Evolutionary conservation across 2,888 invertebrate species (phyloP).

Genomic region (Lepetodrilus schrolli): DNA sequence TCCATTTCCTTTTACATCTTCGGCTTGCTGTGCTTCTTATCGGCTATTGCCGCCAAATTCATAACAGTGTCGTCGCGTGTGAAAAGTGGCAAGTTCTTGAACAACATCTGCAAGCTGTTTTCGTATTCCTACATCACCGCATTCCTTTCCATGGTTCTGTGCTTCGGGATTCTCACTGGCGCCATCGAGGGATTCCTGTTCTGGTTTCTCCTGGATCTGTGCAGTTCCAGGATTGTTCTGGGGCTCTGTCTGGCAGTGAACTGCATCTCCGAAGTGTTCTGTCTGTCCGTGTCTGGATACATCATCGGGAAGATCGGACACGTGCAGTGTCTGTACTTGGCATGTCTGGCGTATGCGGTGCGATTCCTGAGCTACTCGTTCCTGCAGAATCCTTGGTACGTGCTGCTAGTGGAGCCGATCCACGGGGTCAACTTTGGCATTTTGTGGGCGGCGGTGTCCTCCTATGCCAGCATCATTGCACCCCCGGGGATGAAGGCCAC

Average conservation of each 20-base stretch:
- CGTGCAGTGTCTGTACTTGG: slow-evolving; percentile 87
- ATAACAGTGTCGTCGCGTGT: slow-evolving; percentile 56
- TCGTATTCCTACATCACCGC: slow-evolving; percentile 86
- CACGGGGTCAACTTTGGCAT: slow-evolving; percentile 92
- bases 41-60: slow-evolving; percentile 81
- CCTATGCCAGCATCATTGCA: slow-evolving; percentile 88
- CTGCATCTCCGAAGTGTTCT: slow-evolving; percentile 60
- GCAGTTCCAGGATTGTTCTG: slow-evolving; percentile 59
- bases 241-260: slow-evolving; percentile 65
- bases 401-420: slow-evolving; percentile 87
- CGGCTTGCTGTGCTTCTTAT: slow-evolving; percentile 82
- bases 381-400: slow-evolving; percentile 87
- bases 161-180: slow-evolving; percentile 90
- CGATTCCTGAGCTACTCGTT: slow-evolving; percentile 88
- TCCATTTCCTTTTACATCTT: slow-evolving; percentile 65
- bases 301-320: slow-evolving; percentile 86
- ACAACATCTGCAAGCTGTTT: slow-evolving; percentile 84
- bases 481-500: slow-evolving; percentile 89
- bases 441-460: slow-evolving; percentile 93
- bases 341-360: slow-evolving; percentile 85
- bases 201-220: slow-evolving; percentile 81
- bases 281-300: slow-evolving; percentile 85
- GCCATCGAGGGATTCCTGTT: slow-evolving; percentile 92
- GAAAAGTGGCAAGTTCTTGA: slow-evolving; percentile 77
- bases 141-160: slow-evolving; percentile 87